phyloP scores from a whole-genome alignment of 1,140 invertebrate genomes.

The Cydia splendana region DNA sequence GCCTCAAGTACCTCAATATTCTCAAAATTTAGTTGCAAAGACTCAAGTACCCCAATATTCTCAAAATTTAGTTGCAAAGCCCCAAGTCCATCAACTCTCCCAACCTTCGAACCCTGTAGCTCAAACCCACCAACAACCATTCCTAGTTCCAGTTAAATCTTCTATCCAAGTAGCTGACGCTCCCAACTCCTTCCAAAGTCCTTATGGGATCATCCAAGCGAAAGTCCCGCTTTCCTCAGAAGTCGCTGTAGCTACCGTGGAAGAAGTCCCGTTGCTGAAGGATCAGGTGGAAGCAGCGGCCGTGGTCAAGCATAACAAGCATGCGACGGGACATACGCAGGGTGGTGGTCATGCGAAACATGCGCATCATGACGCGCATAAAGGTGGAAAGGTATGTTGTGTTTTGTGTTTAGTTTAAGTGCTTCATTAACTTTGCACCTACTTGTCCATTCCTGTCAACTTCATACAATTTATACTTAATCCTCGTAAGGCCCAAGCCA shows the following conservation, averaged over 20 bases:
- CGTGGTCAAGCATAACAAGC: conserved; percentile 51
- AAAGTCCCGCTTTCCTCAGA: background rate
- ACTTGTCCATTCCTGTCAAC: too few species aligned
- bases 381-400: conserved; percentile 52
- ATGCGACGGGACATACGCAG: conserved; percentile 40
- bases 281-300: conserved; percentile 51
- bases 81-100: background rate
- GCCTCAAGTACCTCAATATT: too few species aligned
- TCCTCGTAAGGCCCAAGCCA: too few species aligned
- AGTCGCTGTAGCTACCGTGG: conserved; percentile 1
- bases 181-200: background rate
- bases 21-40: background rate
- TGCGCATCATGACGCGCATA: conserved; percentile 31
- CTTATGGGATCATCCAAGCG: background rate
- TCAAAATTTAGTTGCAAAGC: background rate
- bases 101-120: background rate
- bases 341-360: conserved; percentile 57
- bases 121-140: background rate
- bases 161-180: conserved; percentile 18
- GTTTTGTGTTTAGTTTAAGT: background rate
- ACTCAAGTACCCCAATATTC: background rate
- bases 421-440: conserved; percentile 15
- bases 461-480: too few species aligned
- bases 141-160: background rate
- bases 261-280: conserved; percentile 35